Conservation (phyloP, 37 sponge, comb jelly and placozoan genomes). For the Aplysina aerophoba region DNA sequence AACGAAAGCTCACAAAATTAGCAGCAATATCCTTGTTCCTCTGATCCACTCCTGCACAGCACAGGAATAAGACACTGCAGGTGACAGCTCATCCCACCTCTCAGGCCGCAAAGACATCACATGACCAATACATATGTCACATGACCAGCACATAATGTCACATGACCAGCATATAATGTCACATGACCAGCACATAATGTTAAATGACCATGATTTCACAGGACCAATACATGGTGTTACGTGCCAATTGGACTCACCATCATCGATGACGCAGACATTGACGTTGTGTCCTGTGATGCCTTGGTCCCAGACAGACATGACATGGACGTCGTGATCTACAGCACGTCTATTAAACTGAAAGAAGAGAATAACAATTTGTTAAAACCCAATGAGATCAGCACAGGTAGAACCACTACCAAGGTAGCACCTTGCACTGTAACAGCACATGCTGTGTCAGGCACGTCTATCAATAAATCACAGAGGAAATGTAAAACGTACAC, state of each 20-base stretch:
- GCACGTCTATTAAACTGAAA: too few species aligned
- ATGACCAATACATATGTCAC: neutral
- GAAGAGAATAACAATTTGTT: too few species aligned
- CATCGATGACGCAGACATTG: conserved; percentile 32
- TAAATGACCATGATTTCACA: neutral
- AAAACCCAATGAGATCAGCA: too few species aligned
- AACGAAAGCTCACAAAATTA: conserved; percentile 69
- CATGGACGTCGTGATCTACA: conserved; percentile 23
- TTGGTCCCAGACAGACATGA: conserved; percentile 23
- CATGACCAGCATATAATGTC: neutral
- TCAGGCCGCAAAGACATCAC: neutral
- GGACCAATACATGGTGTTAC: neutral
- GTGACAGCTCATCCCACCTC: too few species aligned
- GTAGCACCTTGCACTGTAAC: too few species aligned
- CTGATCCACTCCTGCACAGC: conserved; percentile 55
- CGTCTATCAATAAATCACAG: too few species aligned
- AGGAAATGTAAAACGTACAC: too few species aligned
- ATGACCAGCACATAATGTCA: neutral
- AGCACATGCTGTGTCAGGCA: too few species aligned
- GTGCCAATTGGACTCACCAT: conserved; percentile 11
- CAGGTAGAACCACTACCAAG: too few species aligned
- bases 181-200: neutral
- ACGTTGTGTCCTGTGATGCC: neutral
- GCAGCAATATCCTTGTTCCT: conserved; percentile 37
- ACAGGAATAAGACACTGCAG: neutral